phyloP scores from a whole-genome alignment of 37 sponge, comb jelly and placozoan species.

The Bolinopsis microptera region DNA sequence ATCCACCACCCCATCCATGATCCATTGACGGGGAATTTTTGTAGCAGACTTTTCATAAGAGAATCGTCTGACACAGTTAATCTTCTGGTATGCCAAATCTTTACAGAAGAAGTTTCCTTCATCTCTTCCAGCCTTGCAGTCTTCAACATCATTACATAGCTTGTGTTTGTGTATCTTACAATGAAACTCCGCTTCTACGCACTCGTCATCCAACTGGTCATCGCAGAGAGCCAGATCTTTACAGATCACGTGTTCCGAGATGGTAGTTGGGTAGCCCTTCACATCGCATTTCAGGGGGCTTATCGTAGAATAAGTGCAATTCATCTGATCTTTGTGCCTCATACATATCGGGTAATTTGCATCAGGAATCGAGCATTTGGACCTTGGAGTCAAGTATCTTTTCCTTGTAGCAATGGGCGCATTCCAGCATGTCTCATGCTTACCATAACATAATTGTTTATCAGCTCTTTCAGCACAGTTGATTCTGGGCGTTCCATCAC shows the following conservation, averaged over 20 bases:
- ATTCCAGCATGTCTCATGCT: neutral
- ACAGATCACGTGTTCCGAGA: neutral
- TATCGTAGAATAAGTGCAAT: neutral
- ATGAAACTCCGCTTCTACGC: neutral
- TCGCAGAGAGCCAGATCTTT: neutral
- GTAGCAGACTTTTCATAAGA: neutral
- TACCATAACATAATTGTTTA: neutral
- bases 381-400: neutral
- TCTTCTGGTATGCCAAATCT: neutral
- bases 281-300: neutral
- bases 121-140: neutral
- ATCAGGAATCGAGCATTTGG: neutral
- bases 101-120: neutral
- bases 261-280: constrained; percentile 36
- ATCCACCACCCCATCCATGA: constrained; percentile 9
- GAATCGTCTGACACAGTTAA: neutral
- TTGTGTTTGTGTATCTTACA: constrained; percentile 29
- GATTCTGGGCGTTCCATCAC: neutral
- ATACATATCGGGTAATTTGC: neutral
- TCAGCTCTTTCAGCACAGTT: neutral
- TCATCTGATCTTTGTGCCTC: constrained; percentile 23
- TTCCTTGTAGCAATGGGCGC: neutral
- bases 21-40: neutral
- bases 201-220: neutral
- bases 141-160: neutral